Conservation (phyloP, 2,888 invertebrate species). For the Lepidonotus clava region DNA sequence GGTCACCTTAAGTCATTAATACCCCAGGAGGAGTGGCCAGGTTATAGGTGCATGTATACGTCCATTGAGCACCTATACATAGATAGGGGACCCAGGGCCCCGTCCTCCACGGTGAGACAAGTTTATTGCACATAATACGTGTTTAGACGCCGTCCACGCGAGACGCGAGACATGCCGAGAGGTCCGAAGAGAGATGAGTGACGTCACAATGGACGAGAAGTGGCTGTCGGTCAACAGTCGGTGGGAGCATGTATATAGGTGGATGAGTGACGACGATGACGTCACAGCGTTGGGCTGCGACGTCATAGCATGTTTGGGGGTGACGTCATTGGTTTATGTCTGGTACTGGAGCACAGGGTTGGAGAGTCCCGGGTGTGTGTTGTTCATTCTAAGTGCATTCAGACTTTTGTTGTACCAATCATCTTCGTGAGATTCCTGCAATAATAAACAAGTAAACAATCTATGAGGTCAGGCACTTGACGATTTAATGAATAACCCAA, state of each 20-base stretch:
- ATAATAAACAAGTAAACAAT: slow-evolving; percentile 37
- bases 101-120: no score
- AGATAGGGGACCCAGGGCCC: no score
- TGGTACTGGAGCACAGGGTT: slow-evolving; percentile 99
- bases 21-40: no score
- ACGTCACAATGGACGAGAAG: slow-evolving; percentile 14
- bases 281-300: not conserved
- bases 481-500: no score
- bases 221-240: slow-evolving; percentile 18
- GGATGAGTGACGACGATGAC: slow-evolving; percentile 8
- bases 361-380: slow-evolving; percentile 93
- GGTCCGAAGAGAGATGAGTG: not conserved
- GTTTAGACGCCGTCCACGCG: not conserved
- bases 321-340: slow-evolving; percentile 74
- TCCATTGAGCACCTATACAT: no score
- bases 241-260: slow-evolving; percentile 29
- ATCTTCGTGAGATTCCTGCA: slow-evolving; percentile 82
- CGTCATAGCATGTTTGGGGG: not conserved
- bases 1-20: no score
- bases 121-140: slow-evolving; percentile 33
- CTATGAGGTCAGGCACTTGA: no score
- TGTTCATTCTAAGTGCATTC: slow-evolving; percentile 98
- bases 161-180: not conserved
- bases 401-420: slow-evolving; percentile 99
- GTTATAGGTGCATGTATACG: no score